Conservation (phyloP, 2,113 vertebrate species). For the Rhabdomys dilectus region DNA sequence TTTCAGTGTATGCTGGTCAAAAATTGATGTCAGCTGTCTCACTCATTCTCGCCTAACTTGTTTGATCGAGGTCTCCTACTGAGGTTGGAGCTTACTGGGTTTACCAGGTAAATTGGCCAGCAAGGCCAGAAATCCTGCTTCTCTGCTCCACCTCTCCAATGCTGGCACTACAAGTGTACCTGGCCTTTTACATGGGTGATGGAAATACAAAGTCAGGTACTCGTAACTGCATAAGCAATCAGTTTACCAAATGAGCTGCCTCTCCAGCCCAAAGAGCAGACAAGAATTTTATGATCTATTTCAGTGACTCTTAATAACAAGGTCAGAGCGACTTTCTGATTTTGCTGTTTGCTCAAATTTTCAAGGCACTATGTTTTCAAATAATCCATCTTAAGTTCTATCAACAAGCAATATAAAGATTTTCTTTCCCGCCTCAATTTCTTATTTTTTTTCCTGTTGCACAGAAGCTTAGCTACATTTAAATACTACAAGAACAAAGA, state of each 20-base stretch:
- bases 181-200: background rate
- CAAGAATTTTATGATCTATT: background rate
- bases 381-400: background rate
- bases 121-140: background rate
- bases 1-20: background rate
- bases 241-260: background rate
- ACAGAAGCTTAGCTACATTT: conserved; percentile 1
- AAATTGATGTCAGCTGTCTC: background rate
- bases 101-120: background rate
- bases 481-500: conserved; percentile 24
- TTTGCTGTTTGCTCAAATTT: background rate
- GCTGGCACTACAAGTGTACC: background rate
- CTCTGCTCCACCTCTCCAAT: background rate
- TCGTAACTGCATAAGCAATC: background rate
- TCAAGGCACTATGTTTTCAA: background rate
- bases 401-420: background rate
- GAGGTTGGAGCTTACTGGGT: background rate
- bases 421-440: conserved; percentile 26
- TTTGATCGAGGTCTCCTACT: background rate
- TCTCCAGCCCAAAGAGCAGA: background rate
- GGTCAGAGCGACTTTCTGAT: background rate
- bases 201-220: background rate
- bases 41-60: background rate
- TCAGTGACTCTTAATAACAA: background rate
- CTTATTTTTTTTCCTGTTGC: background rate